Evolutionary conservation across 2,113 vertebrate genomes (phyloP), one percentile per base, ranked within the genome.

Genomic region (Trichomycterus rosablanca): DNA sequence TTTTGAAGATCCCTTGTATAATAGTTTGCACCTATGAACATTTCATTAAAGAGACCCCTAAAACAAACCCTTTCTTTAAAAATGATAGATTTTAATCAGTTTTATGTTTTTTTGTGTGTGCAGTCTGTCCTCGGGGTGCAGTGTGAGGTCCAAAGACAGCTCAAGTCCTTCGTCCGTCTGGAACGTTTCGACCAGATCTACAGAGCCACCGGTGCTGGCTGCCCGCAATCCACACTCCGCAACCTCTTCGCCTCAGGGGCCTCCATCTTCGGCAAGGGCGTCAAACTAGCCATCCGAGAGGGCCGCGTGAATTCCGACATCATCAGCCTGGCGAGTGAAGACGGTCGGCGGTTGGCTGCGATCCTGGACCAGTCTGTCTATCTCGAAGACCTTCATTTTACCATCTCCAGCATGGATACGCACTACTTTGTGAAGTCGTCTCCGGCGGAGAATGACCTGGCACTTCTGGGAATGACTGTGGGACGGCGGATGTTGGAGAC

Each of bases 91-190:
- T n/a, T n/a, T n/a, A n/a, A 37, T 15, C 12, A n/a, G 14, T 49
- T 46, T 75, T 60, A 19, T 49, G n/a, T 62, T n/a, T n/a, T n/a
- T n/a, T 32, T 60, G 22, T 71, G 70, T 67, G 75, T 80, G 30
- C 83, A 99, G 96, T 96, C 94, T 14, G 81, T 97, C 79, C 82
- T 98, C 39, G 95, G 96, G 0, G 92, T 99, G 5, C 95, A 99
- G 2, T 99, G 96, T 67, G 94, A 97, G 75, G 96, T 99, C 50
- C 94, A 99, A 83, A 91, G 94, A 74, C 95, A 99, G 79, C 89
- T 99, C 70, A 96, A 95, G 80, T 89, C 94, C 40, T 99, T 99
- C 3, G 93, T 99, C 68, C 96, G 91, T 30, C 79, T 99, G 11
- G 96, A 99, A 63, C 91, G 87, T 16, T 97, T 99, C 0, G 92